Conservation (phyloP, 2,113 vertebrate species). For the Taurulus bubalis region DNA sequence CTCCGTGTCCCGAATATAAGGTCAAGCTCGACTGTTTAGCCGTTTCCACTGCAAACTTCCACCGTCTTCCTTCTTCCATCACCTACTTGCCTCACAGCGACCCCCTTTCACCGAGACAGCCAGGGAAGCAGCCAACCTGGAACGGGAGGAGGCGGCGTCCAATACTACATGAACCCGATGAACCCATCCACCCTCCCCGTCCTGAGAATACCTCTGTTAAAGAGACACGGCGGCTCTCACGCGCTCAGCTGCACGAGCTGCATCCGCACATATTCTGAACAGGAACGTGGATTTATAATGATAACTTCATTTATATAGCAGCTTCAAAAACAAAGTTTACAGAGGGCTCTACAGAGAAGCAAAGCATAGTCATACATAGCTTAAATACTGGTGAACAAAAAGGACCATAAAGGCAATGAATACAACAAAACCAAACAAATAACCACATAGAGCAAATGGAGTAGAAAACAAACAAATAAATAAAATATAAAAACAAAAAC, state of each 20-base stretch:
- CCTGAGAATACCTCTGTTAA: constrained; percentile 75
- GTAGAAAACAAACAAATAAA: too few relatives aligned
- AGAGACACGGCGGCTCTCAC: constrained; percentile 62
- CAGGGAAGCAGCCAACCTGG: constrained; percentile 65
- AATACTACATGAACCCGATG: constrained; percentile 83
- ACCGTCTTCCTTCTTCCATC: constrained; percentile 49
- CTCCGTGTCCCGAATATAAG: constrained; percentile 63
- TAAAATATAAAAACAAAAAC: too few relatives aligned
- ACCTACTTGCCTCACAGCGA: constrained; percentile 56
- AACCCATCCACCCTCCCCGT: constrained; percentile 66
- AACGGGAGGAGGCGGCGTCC: constrained; percentile 77
- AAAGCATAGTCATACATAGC: too few relatives aligned
- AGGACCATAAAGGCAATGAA: too few relatives aligned
- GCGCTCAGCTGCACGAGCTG: not conserved
- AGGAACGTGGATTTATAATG: not conserved
- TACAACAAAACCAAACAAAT: too few relatives aligned
- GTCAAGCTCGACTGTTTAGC: constrained; percentile 55
- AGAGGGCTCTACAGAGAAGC: too few relatives aligned
- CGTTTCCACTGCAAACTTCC: constrained; percentile 42
- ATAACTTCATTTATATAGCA: too few relatives aligned
- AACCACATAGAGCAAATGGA: too few relatives aligned
- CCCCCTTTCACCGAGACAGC: constrained; percentile 56
- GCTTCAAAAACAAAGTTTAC: too few relatives aligned
- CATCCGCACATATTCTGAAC: not conserved
- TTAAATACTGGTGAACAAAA: too few relatives aligned